These are phyloP conservation scores for Pandemis corylana DNA, from an alignment of 2,888 invertebrate genomes.

Conservation along the genomic window DNA sequence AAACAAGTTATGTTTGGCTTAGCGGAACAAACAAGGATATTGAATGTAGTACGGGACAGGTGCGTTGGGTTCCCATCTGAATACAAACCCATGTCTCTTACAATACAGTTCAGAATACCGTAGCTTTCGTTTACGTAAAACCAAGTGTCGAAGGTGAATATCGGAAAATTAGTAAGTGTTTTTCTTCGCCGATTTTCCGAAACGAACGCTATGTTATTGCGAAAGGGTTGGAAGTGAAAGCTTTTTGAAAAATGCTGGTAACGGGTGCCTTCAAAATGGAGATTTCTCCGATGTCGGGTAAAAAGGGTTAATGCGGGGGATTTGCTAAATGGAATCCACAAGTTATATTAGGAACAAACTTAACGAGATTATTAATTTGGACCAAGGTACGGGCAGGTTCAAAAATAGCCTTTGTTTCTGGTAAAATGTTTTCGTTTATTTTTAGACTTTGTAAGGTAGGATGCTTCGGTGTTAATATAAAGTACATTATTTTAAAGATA, in stretches of 20 bases:
- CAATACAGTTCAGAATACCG: slow-evolving; percentile 16
- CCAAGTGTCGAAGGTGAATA: slow-evolving; percentile 35
- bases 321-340: slow-evolving; percentile 38
- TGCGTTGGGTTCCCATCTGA: slow-evolving; percentile 1
- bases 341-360: slow-evolving; percentile 30
- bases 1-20: slow-evolving; percentile 40
- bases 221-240: slow-evolving; percentile 10
- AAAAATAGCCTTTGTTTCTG: not conserved
- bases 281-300: slow-evolving; percentile 35
- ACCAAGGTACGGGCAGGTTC: slow-evolving; percentile 7
- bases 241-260: slow-evolving; percentile 20
- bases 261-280: slow-evolving; percentile 34
- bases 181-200: slow-evolving; percentile 4
- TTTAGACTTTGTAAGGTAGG: too few species aligned
- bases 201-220: not conserved
- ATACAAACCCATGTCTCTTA: slow-evolving; percentile 1
- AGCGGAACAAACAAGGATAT: slow-evolving; percentile 39
- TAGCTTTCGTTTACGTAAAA: not conserved
- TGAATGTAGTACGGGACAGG: slow-evolving; percentile 38
- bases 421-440: not conserved
- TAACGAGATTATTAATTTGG: slow-evolving; percentile 37
- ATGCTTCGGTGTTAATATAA: too few species aligned
- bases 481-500: too few species aligned
- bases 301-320: slow-evolving; percentile 40
- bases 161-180: slow-evolving; percentile 38